Evolutionary conservation across 2,888 invertebrate genomes (phyloP).

Genomic region (Tipula unca): DNA sequence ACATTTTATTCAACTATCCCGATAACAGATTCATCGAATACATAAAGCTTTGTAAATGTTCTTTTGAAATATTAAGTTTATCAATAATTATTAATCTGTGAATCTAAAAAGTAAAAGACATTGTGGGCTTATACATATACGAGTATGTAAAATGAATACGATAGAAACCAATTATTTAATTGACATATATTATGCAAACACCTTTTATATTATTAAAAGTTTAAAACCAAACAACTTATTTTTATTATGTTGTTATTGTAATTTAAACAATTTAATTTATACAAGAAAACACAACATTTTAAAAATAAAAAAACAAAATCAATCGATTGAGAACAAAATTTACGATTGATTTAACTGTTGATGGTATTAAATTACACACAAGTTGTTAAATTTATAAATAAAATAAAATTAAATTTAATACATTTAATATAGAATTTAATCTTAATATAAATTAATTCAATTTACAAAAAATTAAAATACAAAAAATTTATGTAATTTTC

Average conservation of each 20-base stretch:
- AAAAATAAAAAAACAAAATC: background rate
- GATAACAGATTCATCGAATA: too few species aligned
- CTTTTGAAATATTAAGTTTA: too few species aligned
- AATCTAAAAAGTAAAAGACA: background rate
- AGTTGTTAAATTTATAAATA: background rate
- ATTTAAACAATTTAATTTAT: background rate
- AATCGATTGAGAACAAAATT: background rate
- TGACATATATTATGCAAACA: background rate
- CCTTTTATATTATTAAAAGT: background rate
- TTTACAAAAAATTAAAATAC: background rate
- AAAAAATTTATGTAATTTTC: background rate
- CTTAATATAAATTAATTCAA: background rate
- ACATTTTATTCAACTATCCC: too few species aligned
- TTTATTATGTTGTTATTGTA: background rate
- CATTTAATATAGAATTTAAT: background rate
- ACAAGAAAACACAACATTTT: background rate
- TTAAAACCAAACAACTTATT: background rate
- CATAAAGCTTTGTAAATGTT: too few species aligned
- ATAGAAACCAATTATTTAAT: too few species aligned
- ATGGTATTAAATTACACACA: background rate
- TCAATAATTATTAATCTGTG: too few species aligned
- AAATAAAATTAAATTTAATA: background rate
- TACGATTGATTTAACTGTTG: background rate
- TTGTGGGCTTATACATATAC: background rate
- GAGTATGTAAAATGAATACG: too few species aligned